Evolutionary conservation across 1,140 invertebrate genomes (phyloP).

Genomic region (Drosophila nebulosa): DNA sequence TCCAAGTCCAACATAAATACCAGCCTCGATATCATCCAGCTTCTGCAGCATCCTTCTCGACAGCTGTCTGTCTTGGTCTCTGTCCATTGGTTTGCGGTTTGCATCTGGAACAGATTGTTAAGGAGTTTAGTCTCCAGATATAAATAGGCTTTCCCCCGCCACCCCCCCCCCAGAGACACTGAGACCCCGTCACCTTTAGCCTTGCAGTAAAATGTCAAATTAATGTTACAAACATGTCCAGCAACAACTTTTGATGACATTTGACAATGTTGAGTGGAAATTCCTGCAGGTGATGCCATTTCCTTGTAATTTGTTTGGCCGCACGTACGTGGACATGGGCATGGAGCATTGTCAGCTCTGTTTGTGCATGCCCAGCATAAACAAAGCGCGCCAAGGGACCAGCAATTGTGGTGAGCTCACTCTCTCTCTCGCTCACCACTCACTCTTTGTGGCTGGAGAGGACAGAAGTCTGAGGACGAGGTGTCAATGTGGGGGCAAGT

Average conservation of each 20-base stretch:
- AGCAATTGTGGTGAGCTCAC: constrained; percentile 47
- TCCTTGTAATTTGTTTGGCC: constrained; percentile 76
- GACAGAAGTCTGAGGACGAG: constrained; percentile 21
- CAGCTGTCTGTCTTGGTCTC: constrained; percentile 43
- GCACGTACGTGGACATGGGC: constrained; percentile 61
- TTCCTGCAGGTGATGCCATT: constrained; percentile 77
- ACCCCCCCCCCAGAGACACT: neutral
- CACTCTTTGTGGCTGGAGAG: constrained; percentile 16
- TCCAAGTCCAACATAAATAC: neutral
- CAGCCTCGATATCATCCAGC: neutral
- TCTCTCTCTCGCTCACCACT: no score
- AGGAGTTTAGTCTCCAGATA: constrained; percentile 32
- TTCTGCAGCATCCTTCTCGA: constrained; percentile 51
- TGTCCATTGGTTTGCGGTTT: constrained; percentile 45
- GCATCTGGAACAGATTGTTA: constrained; percentile 57
- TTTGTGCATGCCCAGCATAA: constrained; percentile 72
- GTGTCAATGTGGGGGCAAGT: constrained; percentile 76
- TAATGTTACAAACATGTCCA: constrained; percentile 76
- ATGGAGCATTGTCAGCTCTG: constrained; percentile 57
- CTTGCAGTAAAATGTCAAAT: constrained; percentile 74
- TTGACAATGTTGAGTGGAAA: constrained; percentile 75
- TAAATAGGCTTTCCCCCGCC: neutral
- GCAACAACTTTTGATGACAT: constrained; percentile 67
- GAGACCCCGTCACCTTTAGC: neutral
- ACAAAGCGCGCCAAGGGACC: constrained; percentile 66